phyloP scores from a whole-genome alignment of 1,140 invertebrate genomes.

The Drosophila busckii region DNA sequence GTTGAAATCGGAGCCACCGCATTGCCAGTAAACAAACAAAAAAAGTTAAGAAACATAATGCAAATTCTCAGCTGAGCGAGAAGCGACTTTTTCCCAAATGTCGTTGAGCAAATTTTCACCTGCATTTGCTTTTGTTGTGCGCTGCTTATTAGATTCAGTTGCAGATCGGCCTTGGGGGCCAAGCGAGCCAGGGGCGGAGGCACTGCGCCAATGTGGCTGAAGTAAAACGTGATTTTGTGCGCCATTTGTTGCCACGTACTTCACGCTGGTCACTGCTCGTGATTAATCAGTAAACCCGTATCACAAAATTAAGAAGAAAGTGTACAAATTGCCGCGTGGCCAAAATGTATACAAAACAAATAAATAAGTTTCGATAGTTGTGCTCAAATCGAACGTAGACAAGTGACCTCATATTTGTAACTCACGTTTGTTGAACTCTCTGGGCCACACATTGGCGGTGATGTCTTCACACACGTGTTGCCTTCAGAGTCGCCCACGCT shows the following conservation, averaged over 20 bases:
- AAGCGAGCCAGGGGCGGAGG: conserved; percentile 17
- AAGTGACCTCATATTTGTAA: conserved; percentile 17
- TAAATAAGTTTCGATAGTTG: too few relatives aligned
- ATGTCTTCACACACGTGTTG: conserved; percentile 6
- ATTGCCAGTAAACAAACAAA: conserved; percentile 7
- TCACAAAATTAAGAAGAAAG: conserved; percentile 34
- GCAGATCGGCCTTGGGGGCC: too few relatives aligned
- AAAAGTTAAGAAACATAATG: conserved; percentile 1
- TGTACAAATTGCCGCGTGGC: too few relatives aligned
- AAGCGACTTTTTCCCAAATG: conserved; percentile 26
- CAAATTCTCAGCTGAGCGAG: neutral
- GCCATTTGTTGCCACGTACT: conserved; percentile 52
- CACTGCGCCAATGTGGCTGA: conserved; percentile 18
- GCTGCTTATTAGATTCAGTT: too few relatives aligned
- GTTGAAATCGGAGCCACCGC: neutral
- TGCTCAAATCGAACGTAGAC: too few relatives aligned
- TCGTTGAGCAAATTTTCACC: too few relatives aligned
- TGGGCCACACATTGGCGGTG: conserved; percentile 35
- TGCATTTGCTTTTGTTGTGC: too few relatives aligned
- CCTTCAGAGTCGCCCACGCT: conserved; percentile 38
- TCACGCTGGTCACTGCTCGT: conserved; percentile 41
- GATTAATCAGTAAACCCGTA: conserved; percentile 51
- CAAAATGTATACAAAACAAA: too few relatives aligned
- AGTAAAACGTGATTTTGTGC: conserved; percentile 57
- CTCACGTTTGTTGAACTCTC: conserved; percentile 51